Conservation (phyloP, 1,140 invertebrate genomes). For the Drosophila miranda region DNA sequence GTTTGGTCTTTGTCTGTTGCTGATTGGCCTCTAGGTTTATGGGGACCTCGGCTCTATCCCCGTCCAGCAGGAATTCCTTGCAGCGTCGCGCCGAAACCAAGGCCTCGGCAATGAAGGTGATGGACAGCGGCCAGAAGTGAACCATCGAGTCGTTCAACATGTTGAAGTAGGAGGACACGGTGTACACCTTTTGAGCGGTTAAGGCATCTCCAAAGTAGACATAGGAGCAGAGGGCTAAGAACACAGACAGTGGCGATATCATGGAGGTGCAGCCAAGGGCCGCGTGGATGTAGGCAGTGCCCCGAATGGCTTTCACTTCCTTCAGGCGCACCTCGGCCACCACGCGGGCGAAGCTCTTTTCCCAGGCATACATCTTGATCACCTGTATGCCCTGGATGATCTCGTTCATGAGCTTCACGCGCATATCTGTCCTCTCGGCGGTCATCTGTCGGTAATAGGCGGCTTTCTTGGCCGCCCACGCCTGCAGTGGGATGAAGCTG, state of each 20-base stretch:
- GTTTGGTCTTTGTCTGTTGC: conserved; percentile 45
- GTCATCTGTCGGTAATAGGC: conserved; percentile 84
- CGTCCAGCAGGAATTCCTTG: conserved; percentile 84
- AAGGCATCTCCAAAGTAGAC: conserved; percentile 86
- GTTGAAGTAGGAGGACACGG: conserved; percentile 89
- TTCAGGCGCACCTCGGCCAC: conserved; percentile 84
- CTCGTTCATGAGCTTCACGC: conserved; percentile 93
- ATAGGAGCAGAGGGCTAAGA: conserved; percentile 90
- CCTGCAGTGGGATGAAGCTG: conserved; percentile 92
- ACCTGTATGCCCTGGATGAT: conserved; percentile 91
- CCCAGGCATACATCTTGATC: conserved; percentile 97
- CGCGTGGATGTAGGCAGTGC: conserved; percentile 74
- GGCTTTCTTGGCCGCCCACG: conserved; percentile 88
- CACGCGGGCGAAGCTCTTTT: conserved; percentile 90
- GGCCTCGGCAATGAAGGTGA: conserved; percentile 84
- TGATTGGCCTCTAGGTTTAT: conserved; percentile 43
- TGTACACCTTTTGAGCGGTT: conserved; percentile 90
- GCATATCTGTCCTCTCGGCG: conserved; percentile 88
- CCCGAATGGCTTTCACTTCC: conserved; percentile 86
- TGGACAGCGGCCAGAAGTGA: conserved; percentile 88
- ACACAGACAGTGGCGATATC: conserved; percentile 90
- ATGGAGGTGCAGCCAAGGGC: conserved; percentile 83
- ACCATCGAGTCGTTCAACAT: conserved; percentile 88
- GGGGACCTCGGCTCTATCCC: conserved; percentile 61
- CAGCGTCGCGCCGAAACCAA: conserved; percentile 88